Conservation (phyloP, 2,113 vertebrate genomes). For the Callaeas wilsoni region DNA sequence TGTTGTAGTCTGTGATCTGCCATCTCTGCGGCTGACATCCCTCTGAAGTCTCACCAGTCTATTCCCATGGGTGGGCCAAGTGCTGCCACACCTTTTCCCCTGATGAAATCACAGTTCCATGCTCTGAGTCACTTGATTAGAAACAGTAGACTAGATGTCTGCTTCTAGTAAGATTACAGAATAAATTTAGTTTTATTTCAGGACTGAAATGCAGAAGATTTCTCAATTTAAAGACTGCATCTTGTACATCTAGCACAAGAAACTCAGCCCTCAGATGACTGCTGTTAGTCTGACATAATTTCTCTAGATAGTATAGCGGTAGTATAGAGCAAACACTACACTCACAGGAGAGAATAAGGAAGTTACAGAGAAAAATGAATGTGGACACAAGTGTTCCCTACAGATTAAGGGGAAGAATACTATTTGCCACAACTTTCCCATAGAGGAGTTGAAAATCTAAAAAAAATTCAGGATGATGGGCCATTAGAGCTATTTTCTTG, state of each 20-base stretch:
- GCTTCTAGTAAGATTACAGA: neutral
- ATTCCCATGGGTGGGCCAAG: neutral
- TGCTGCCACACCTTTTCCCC: neutral
- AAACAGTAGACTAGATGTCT: neutral
- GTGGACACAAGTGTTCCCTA: neutral
- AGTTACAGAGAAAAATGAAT: neutral
- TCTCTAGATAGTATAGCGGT: neutral
- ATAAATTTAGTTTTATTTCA: neutral
- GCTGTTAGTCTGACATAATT: neutral
- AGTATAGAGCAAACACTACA: neutral
- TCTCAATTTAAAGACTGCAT: neutral
- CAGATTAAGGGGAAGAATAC: neutral
- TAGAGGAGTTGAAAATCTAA: neutral
- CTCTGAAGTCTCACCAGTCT: neutral
- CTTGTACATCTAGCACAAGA: neutral
- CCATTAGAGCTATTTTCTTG: neutral
- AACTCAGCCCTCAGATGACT: accelerated
- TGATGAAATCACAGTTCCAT: neutral
- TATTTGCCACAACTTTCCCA: neutral
- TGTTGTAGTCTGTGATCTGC: neutral
- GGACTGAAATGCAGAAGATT: neutral
- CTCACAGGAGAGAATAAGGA: neutral
- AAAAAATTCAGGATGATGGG: neutral
- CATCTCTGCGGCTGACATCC: neutral
- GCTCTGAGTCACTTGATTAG: neutral